phyloP scores from a whole-genome alignment of 2,888 invertebrate species.

The Yponomeuta plumbellus region DNA sequence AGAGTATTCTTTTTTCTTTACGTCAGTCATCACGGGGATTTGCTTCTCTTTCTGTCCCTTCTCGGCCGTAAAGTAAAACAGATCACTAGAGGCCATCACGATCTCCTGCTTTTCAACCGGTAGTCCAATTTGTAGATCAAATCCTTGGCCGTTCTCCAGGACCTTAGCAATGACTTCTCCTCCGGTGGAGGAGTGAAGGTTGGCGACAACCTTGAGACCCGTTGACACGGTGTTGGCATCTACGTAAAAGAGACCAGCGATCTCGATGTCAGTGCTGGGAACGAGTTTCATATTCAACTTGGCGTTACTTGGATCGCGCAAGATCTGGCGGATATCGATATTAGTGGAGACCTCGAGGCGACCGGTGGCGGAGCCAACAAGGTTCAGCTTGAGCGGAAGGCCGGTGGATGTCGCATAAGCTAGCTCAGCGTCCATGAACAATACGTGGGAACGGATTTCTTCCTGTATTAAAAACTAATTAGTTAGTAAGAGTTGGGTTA shows the following conservation, averaged over 20 bases:
- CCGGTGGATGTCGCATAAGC: constrained; percentile 91
- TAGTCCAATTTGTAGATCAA: constrained; percentile 85
- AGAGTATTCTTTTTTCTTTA: constrained; percentile 63
- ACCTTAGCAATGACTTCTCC: constrained; percentile 80
- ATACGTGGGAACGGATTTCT: constrained; percentile 79
- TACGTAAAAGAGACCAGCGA: constrained; percentile 77
- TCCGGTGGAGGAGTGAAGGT: constrained; percentile 87
- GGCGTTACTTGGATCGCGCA: constrained; percentile 76
- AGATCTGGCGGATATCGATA: constrained; percentile 81
- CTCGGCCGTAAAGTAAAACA: constrained; percentile 80
- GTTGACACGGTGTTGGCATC: constrained; percentile 82
- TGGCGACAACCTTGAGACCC: constrained; percentile 85
- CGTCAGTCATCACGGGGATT: constrained; percentile 52
- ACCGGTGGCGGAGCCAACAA: constrained; percentile 84
- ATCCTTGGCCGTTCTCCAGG: constrained; percentile 78
- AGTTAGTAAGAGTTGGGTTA: no score
- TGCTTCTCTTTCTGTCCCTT: constrained; percentile 72
- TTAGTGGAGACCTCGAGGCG: constrained; percentile 84
- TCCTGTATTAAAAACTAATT: constrained; percentile 51
- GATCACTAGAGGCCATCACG: constrained; percentile 80
- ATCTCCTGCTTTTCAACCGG: constrained; percentile 90
- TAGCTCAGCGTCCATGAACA: constrained; percentile 87
- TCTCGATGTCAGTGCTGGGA: constrained; percentile 82
- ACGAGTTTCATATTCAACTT: constrained; percentile 82
- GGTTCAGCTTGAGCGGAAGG: constrained; percentile 84